Conservation (phyloP, 2,113 vertebrate species). For the Sus scrofa region T2T-Sscrofa CM000830.6:43207001-43207500, state of each 20-base stretch:
- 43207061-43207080: background rate
- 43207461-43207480: background rate
- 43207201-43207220: background rate
- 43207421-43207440: background rate
- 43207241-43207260: background rate
- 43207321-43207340: background rate
- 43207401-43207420: conserved; percentile 35
- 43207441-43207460: background rate
- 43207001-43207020: conserved; percentile 8
- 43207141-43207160: background rate
- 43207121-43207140: background rate
- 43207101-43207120: background rate
- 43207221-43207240: background rate
- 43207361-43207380: conserved; percentile 37
- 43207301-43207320: background rate
- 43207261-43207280: conserved; percentile 19
- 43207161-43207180: background rate
- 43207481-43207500: conserved; percentile 31
- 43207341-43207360: background rate
- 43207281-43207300: conserved; percentile 3
- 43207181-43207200: background rate
- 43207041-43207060: conserved; percentile 26
- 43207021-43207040: background rate
- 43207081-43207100: conserved; percentile 19
- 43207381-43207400: background rate